Evolutionary conservation across 2,888 invertebrate genomes (phyloP).

Genomic region (Periphyllus acericola): DNA sequence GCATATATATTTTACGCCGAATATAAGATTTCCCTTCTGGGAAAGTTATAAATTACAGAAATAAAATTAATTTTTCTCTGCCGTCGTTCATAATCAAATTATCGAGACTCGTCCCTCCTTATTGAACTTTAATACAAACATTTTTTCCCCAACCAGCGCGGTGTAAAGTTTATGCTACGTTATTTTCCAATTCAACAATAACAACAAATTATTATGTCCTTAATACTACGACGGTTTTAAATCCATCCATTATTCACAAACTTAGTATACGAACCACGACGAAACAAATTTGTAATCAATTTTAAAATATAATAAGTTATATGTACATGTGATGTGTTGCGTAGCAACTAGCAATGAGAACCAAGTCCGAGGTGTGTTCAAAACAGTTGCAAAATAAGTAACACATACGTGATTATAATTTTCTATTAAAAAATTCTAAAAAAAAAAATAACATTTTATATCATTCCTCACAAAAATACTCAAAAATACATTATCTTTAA

Average conservation of each 20-base stretch:
- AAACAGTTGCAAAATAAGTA: no score
- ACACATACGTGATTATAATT: no score
- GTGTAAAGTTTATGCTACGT: not conserved
- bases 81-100: conserved; percentile 41
- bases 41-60: conserved; percentile 42
- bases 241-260: not conserved
- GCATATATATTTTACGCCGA: no score
- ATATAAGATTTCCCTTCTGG: conserved; percentile 36
- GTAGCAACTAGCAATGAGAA: no score
- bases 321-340: no score
- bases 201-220: not conserved
- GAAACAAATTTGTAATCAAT: no score
- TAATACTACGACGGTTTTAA: not conserved
- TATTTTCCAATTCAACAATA: conserved; percentile 3
- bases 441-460: no score
- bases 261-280: not conserved
- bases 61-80: conserved; percentile 33
- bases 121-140: conserved; percentile 28
- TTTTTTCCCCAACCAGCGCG: not conserved
- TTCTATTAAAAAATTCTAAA: no score
- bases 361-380: no score
- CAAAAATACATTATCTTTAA: not conserved
- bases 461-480: not conserved
- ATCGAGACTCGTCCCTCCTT: not conserved
- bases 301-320: no score